phyloP scores from a whole-genome alignment of 2,113 vertebrate genomes.

The Festucalex cinctus region DNA sequence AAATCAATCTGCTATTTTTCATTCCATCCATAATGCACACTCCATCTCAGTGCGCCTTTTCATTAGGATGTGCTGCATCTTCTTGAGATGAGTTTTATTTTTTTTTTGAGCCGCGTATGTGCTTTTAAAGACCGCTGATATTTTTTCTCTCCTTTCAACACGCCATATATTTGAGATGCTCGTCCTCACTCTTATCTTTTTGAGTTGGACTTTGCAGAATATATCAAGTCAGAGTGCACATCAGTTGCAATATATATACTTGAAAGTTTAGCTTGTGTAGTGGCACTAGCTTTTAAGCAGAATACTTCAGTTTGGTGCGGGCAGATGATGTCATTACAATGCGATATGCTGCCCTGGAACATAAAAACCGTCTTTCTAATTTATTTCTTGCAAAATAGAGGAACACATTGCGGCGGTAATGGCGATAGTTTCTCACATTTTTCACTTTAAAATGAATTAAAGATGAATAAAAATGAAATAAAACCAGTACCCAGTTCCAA shows the following conservation, averaged over 20 bases:
- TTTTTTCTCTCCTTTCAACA: background rate
- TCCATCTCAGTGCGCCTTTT: conserved; percentile 5
- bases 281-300: background rate
- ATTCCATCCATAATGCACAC: conserved; percentile 13
- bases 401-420: no score
- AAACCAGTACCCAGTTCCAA: no score
- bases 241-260: conserved; percentile 10
- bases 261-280: background rate
- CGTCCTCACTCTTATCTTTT: conserved; percentile 23
- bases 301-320: background rate
- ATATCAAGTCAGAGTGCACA: conserved; percentile 36
- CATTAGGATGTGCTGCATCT: conserved; percentile 17
- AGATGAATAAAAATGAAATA: no score
- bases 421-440: no score
- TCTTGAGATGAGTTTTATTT: conserved; percentile 4
- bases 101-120: background rate
- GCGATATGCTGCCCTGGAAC: no score
- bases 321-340: background rate
- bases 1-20: conserved; percentile 26
- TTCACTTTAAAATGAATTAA: no score
- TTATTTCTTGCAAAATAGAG: no score
- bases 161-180: conserved; percentile 2
- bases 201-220: conserved; percentile 26
- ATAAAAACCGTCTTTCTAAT: no score
- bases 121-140: conserved; percentile 2